Conservation (phyloP, 1,140 invertebrate species). For the Anastatus disparis region DNA sequence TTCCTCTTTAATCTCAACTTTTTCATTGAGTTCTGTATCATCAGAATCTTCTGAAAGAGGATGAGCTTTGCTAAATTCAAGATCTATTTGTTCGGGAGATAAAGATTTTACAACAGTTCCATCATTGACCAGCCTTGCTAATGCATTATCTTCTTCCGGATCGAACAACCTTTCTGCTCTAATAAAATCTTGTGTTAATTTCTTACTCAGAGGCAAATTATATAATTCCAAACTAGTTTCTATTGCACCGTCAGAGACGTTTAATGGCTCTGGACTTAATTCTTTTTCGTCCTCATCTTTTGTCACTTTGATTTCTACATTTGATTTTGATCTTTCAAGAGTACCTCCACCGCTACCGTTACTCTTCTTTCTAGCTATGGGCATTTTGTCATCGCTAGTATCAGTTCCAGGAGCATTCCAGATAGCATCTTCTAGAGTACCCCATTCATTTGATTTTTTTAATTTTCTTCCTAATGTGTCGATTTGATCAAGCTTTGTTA, state of each 20-base stretch:
- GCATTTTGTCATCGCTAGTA: constrained; percentile 28
- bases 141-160: constrained; percentile 55
- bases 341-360: not conserved
- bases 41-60: constrained; percentile 33
- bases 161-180: constrained; percentile 55
- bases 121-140: constrained; percentile 60
- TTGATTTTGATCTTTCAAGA: not conserved
- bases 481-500: constrained; percentile 72
- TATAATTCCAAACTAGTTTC: constrained; percentile 53
- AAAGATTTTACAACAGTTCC: constrained; percentile 54
- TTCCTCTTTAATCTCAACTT: not conserved
- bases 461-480: constrained; percentile 75
- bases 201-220: constrained; percentile 57
- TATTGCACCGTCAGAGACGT: not conserved
- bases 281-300: constrained; percentile 11
- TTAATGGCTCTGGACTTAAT: not conserved
- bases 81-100: constrained; percentile 51
- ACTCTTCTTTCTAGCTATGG: constrained; percentile 18
- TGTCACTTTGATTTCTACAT: not conserved
- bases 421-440: constrained; percentile 80
- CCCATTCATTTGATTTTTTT: constrained; percentile 80
- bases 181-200: constrained; percentile 56
- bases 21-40: constrained; percentile 26
- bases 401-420: constrained; percentile 60
- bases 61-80: constrained; percentile 51